Evolutionary conservation across 2,888 invertebrate genomes (phyloP), one percentile per base, ranked within the genome.

Genomic region (Hydrotaea diabolus): DNA sequence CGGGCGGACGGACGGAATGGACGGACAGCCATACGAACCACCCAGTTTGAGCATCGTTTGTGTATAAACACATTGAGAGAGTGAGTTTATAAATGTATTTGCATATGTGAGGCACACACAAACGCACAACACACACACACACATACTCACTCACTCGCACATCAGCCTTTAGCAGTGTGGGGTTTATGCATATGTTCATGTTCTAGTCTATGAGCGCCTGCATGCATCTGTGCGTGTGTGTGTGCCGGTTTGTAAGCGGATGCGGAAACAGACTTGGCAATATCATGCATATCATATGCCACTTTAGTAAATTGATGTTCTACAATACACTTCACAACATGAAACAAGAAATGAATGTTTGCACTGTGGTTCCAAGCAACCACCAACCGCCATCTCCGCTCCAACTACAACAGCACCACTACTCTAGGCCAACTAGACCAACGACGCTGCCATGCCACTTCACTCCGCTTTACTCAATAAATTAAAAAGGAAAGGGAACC

Each of bases 271-370:
- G 66, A 77, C 81, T 81, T 81, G 78, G 81, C 84, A 84, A 81
- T 84, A 81, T 78, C 75, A 71, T 78, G 75, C 64, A 75, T 77
- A 74, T 74, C 73, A 73, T 74, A 59, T 74, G 59, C 74, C 84
- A 84, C 81, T 84, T 84, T 81, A 81, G 49, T 78, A 81, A 84
- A 84, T 84, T 82, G 81, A 85, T 82, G 84, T 81, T 76, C 17
- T 49, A 81, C 66, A 78, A 80, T 66, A 74, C 55, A 80, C 59
- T 71, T 72, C 64, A 59, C 11, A 77, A 26, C 57, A 74, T 75
- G 59, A 76, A 59, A 69, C 46, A 71, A 55, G 31, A 49, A 19
- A 39, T 21, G 46, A 53, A 73, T 62, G 31, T 31, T 31, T 31
- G 77, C 76, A 84, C 84, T 81, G 84, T 84, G 84, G 81, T 73